Evolutionary conservation across 2,797 vertebrate genomes (phyloP), one percentile per base, ranked within the genome.

Genomic region (Dendrocincla tyrannina): DNA sequence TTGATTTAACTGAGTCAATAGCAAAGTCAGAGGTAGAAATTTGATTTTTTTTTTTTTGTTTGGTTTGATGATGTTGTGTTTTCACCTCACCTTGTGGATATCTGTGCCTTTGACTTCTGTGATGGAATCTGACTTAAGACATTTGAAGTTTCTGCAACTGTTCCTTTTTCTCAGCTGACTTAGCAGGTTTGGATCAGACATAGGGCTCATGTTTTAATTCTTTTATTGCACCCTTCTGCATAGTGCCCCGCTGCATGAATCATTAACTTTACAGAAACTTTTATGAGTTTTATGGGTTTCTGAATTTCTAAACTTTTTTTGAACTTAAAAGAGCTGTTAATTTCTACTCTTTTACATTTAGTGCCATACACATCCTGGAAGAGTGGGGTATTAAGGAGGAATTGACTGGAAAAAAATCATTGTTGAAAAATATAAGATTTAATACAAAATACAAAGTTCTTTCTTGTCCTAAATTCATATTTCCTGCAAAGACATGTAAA

Each of bases 231-330:
- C 10, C 6, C 22, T 77, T 77, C 63, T 77, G 4, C 28, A 32
- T 50, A 75, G 23, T 78, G 35, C 56, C 63, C 19, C 60, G 39
- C 20, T 79, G 30, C 41, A 70, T 85, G 81, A 80, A 80, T 92
- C 60, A 83, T 35, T 79, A 60, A 16, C 50, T 64, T 28, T 66
- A 32, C 59, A 76, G 59, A n/a, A 96, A 67, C 10, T 73, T 85
- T 9, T 50, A 33, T 73, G 33, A 80, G 20, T 41, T 46, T 83
- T 63, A 90, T 41, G 89, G 35, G 81, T 67, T 73, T 76, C 35
- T 82, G 62, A 58, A 88, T 91, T 95, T 82, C 59, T 84, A 82
- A 81, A 91, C 49, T 75, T 66, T 68, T 55, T 13, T 72, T 93
- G 44, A 85, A 85, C 25, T 86, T 86, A 64, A 59, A 93, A 85